A percentile compares a stretch with the other conserved stretches of the same genome.
These are phyloP conservation scores for Scaptomyza tumidula DNA, from an alignment of 2,888 invertebrate species.

Conservation along the genomic window DNA sequence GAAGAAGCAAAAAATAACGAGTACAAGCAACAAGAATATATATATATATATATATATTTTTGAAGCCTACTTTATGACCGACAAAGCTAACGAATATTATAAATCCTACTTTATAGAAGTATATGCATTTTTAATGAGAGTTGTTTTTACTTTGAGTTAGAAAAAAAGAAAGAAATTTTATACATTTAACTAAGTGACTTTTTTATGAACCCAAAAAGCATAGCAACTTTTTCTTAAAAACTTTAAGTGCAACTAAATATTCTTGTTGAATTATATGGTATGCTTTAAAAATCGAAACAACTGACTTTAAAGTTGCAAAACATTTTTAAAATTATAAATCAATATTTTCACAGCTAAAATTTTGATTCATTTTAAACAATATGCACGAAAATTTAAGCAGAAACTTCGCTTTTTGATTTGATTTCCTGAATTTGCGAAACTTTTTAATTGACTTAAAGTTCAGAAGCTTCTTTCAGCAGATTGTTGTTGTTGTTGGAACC, in stretches of 20 bases:
- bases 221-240: too few species aligned
- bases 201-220: too few species aligned
- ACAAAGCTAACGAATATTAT: slow-evolving; percentile 17
- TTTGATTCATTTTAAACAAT: background rate
- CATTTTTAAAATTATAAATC: background rate
- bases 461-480: background rate
- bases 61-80: slow-evolving; percentile 26
- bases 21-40: slow-evolving; percentile 9
- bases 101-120: slow-evolving; percentile 12
- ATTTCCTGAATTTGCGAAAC: slow-evolving; percentile 37
- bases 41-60: slow-evolving; percentile 5
- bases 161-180: background rate
- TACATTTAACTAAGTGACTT: background rate
- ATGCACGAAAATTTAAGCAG: background rate
- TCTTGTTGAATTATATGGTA: too few species aligned
- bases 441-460: slow-evolving; percentile 50
- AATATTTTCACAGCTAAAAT: background rate
- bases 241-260: too few species aligned
- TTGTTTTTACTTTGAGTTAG: background rate
- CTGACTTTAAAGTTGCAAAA: background rate
- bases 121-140: slow-evolving; percentile 21
- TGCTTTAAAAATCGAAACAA: too few species aligned
- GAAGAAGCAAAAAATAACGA: background rate
- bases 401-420: slow-evolving; percentile 13
- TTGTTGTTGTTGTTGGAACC: slow-evolving; percentile 48